A percentile compares a stretch with the other conserved stretches of the same genome.
phyloP scores from a whole-genome alignment of 1,140 invertebrate species.

The Argopecten irradians region DNA sequence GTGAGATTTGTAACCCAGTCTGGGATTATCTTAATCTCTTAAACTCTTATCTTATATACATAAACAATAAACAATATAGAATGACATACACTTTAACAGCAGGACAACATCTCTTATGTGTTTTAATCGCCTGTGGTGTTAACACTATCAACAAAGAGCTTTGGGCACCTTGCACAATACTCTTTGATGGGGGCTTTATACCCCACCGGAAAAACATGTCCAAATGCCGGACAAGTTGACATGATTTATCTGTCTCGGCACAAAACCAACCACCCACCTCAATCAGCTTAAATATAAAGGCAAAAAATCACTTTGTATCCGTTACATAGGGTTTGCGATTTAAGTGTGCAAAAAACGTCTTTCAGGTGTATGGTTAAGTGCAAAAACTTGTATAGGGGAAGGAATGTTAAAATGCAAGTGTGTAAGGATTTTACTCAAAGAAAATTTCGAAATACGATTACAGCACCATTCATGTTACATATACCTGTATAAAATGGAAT shows the following conservation, averaged over 20 bases:
- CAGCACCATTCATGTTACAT: too few relatives aligned
- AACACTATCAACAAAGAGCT: background rate
- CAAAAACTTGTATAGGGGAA: too few relatives aligned
- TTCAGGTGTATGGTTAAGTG: too few relatives aligned
- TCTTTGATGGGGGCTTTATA: background rate
- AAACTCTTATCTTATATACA: background rate
- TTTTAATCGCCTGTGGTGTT: background rate
- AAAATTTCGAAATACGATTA: too few relatives aligned
- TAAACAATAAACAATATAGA: background rate
- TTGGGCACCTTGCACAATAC: background rate
- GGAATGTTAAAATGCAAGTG: too few relatives aligned
- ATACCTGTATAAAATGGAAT: too few relatives aligned
- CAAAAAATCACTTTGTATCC: background rate
- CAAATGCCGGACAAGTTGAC: slow-evolving; percentile 5
- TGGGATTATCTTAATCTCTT: background rate
- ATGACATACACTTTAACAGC: background rate
- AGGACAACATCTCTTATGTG: background rate
- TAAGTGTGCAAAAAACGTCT: too few relatives aligned
- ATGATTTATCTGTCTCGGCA: background rate
- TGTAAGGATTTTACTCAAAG: too few relatives aligned
- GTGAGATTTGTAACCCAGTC: background rate
- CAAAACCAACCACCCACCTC: background rate
- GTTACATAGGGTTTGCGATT: background rate
- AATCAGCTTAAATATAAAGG: background rate
- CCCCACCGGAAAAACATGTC: background rate